Percentiles rank a stretch among this genome's conserved stretches.
Conservation (phyloP, 2,797 vertebrate genomes). For the Parauchenoglanis ngamensis region DNA sequence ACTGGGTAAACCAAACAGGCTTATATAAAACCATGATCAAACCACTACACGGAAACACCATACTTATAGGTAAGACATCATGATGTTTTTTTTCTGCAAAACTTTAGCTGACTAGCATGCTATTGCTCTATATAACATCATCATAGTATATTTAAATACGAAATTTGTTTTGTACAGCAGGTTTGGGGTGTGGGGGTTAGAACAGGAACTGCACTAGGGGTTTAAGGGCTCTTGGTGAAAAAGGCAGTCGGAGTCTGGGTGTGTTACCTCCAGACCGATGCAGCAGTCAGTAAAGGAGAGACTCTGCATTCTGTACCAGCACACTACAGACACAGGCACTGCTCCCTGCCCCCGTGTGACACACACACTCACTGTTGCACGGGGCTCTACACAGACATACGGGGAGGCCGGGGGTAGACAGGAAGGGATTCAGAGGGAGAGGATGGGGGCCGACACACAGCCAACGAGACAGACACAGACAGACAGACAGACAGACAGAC, state of each 20-base stretch:
- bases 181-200: not conserved
- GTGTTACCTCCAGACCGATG: constrained; percentile 85
- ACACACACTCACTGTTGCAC: constrained; percentile 80
- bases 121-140: not conserved
- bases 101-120: not conserved
- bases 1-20: not conserved
- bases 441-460: constrained; percentile 42
- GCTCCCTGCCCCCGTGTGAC: constrained; percentile 82
- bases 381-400: constrained; percentile 79
- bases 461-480: constrained; percentile 61
- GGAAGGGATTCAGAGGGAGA: constrained; percentile 38
- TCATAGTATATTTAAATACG: not conserved
- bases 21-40: not conserved
- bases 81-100: not conserved
- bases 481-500: constrained; percentile 52
- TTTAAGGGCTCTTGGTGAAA: constrained; percentile 9
- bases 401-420: constrained; percentile 18
- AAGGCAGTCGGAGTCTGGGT: constrained; percentile 65
- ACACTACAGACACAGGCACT: constrained; percentile 82
- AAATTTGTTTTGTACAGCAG: not conserved
- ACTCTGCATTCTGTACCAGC: constrained; percentile 86
- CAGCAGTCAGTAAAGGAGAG: constrained; percentile 86
- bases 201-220: constrained; percentile 14
- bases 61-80: not conserved
- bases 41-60: not conserved